Evolutionary conservation across 2,113 vertebrate species (phyloP).

Genomic region (Sclerurus mexicanus): DNA sequence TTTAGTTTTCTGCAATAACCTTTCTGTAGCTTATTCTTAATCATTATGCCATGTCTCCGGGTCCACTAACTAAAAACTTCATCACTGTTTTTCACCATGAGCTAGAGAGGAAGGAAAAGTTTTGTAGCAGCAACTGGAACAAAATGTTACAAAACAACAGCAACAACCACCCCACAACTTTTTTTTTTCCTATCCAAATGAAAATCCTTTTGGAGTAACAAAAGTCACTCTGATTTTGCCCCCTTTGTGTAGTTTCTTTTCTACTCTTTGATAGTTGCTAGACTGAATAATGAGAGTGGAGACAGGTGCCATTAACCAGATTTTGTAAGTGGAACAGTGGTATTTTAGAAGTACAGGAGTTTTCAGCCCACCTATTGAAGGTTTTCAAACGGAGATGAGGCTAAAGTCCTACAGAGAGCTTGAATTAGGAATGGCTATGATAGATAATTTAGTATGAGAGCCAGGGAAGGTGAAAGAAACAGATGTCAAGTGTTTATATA

Average conservation of each 20-base stretch:
- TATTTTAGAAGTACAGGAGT: background rate
- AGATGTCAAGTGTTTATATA: background rate
- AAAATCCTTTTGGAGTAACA: background rate
- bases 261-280: background rate
- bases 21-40: background rate
- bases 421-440: background rate
- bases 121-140: background rate
- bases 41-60: background rate
- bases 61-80: background rate
- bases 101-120: background rate
- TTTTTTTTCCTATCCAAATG: background rate
- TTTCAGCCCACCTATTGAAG: background rate
- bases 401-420: background rate
- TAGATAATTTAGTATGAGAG: background rate
- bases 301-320: background rate
- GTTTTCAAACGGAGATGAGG: background rate
- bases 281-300: background rate
- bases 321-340: background rate
- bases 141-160: background rate
- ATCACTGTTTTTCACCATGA: background rate
- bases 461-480: background rate
- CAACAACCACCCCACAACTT: fast-evolving
- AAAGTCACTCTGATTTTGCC: slow-evolving; percentile 28
- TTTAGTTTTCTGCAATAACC: background rate
- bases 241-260: background rate